phyloP scores from a whole-genome alignment of 2,888 invertebrate species.

The Idaea dimidiata region DNA sequence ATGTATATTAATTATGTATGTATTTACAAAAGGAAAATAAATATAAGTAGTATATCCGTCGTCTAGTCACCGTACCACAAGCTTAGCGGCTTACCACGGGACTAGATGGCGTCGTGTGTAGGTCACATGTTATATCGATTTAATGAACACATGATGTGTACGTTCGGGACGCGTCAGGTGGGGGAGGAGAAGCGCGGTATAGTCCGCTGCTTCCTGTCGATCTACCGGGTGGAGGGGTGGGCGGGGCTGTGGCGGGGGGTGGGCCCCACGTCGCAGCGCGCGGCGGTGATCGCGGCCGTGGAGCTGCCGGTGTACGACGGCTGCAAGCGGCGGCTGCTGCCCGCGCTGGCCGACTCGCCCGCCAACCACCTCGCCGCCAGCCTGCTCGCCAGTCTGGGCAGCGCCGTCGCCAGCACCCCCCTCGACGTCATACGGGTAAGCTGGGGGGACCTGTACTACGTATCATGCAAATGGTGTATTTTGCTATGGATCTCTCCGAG shows the following conservation, averaged over 20 bases:
- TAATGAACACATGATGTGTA: neutral
- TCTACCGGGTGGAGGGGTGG: slow-evolving; percentile 91
- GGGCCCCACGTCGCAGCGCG: slow-evolving; percentile 95
- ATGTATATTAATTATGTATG: no score
- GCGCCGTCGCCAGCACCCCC: slow-evolving; percentile 96
- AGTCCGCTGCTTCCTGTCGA: slow-evolving; percentile 89
- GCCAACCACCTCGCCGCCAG: slow-evolving; percentile 94
- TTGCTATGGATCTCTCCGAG: no score
- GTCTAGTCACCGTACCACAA: no score
- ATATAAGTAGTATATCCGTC: no score
- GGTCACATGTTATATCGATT: no score
- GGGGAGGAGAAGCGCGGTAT: slow-evolving; percentile 83
- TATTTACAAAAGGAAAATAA: no score
- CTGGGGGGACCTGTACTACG: no score
- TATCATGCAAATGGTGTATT: no score
- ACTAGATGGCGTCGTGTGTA: no score
- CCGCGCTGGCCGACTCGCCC: slow-evolving; percentile 88
- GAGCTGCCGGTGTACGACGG: slow-evolving; percentile 97
- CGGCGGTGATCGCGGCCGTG: slow-evolving; percentile 95
- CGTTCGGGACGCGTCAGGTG: slow-evolving; percentile 44
- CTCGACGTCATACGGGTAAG: slow-evolving; percentile 94
- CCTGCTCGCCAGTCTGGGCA: slow-evolving; percentile 94
- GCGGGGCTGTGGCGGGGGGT: slow-evolving; percentile 96
- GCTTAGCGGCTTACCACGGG: no score
- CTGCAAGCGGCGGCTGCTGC: slow-evolving; percentile 87